Percentiles rank a stretch among this genome's conserved stretches.
Conservation (phyloP, 1,140 invertebrate species). For the Phymorhynchus buccinoides region DNA sequence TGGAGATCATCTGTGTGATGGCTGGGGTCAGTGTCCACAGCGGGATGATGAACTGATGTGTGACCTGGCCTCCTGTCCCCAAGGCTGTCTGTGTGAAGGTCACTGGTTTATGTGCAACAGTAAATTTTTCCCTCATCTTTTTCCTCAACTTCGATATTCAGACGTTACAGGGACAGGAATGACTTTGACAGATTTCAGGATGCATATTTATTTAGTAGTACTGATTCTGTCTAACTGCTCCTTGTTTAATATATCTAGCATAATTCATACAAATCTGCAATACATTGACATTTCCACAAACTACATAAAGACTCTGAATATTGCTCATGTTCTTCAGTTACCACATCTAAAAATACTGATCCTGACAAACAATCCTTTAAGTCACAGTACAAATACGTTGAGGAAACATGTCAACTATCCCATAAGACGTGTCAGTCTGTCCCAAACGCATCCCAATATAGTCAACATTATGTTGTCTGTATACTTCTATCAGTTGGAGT, state of each 20-base stretch:
- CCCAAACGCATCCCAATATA: too few relatives aligned
- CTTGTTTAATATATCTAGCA: neutral
- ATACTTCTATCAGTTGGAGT: too few relatives aligned
- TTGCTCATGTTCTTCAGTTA: too few relatives aligned
- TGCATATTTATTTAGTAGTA: neutral
- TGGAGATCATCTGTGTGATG: slow-evolving; percentile 35
- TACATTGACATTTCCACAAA: too few relatives aligned
- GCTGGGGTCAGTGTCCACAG: slow-evolving; percentile 19
- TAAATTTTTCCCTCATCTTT: neutral
- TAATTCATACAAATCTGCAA: too few relatives aligned
- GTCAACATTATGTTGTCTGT: too few relatives aligned
- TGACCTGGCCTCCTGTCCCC: slow-evolving; percentile 22
- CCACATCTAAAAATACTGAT: too few relatives aligned
- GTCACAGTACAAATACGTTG: too few relatives aligned
- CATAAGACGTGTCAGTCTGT: too few relatives aligned
- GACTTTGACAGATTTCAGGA: neutral
- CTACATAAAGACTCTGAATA: too few relatives aligned
- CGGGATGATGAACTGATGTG: slow-evolving; percentile 40
- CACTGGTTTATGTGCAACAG: slow-evolving; percentile 8
- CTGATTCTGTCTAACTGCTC: slow-evolving; percentile 16
- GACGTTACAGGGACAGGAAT: neutral
- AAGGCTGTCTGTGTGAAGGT: slow-evolving; percentile 19
- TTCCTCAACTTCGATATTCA: slow-evolving; percentile 22
- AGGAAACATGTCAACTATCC: too few relatives aligned
- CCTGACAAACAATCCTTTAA: too few relatives aligned